Conservation (phyloP, 2,888 invertebrate genomes). For the Harpagoxenus sublaevis region DNA sequence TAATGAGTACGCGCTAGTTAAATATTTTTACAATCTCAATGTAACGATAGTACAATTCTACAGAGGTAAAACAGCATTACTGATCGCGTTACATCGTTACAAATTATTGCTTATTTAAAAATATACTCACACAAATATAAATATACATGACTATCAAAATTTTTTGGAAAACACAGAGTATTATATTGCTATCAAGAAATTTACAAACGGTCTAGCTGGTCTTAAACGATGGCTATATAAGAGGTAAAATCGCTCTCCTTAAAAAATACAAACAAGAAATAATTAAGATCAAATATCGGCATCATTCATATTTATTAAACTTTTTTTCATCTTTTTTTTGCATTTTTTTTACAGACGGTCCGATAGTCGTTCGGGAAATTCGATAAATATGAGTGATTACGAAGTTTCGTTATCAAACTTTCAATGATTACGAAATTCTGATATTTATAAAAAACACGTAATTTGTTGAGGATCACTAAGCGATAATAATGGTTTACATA, state of each 20-base stretch:
- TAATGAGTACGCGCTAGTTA: constrained; percentile 27
- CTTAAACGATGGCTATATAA: constrained; percentile 36
- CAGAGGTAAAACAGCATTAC: constrained; percentile 28
- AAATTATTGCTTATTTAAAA: constrained; percentile 53
- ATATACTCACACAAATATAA: constrained; percentile 49
- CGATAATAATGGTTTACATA: constrained; percentile 63
- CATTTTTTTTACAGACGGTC: constrained; percentile 36
- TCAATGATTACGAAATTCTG: constrained; percentile 66
- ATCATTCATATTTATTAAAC: constrained; percentile 58
- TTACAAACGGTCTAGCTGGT: constrained; percentile 22
- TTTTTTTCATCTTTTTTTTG: constrained; percentile 29
- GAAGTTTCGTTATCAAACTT: constrained; percentile 59
- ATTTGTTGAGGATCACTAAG: constrained; percentile 59
- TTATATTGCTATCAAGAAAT: constrained; percentile 47
- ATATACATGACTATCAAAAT: constrained; percentile 42
- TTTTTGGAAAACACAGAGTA: constrained; percentile 48
- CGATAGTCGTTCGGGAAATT: constrained; percentile 43
- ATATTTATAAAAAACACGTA: constrained; percentile 61
- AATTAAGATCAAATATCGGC: constrained; percentile 47
- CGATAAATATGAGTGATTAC: constrained; percentile 62
- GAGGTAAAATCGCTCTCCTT: constrained; percentile 45
- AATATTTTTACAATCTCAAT: constrained; percentile 43
- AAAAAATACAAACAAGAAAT: constrained; percentile 51
- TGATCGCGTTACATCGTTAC: constrained; percentile 43
- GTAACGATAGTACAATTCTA: constrained; percentile 46